phyloP scores from a whole-genome alignment of 2,113 vertebrate species.

The Chrysochloris asiatica region DNA sequence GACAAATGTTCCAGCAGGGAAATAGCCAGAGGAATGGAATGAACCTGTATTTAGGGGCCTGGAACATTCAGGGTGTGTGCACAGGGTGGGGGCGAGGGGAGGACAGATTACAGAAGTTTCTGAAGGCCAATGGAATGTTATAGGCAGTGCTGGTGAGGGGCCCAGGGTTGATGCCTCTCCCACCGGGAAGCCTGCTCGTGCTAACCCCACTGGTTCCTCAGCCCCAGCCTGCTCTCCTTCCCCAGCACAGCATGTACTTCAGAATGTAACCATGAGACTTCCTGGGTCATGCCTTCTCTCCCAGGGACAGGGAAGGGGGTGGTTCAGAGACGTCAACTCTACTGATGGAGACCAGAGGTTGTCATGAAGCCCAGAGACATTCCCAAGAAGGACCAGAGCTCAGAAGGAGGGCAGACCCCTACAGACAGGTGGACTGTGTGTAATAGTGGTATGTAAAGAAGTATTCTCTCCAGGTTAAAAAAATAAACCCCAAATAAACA shows the following conservation, averaged over 20 bases:
- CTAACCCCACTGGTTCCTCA: constrained; percentile 29
- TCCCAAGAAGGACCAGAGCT: not conserved
- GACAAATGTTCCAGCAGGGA: not conserved
- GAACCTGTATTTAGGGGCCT: not conserved
- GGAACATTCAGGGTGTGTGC: constrained; percentile 8
- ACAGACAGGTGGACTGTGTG: not conserved
- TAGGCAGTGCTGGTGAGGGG: not conserved
- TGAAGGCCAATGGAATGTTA: constrained; percentile 1
- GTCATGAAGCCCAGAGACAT: not conserved
- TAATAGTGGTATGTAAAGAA: not conserved
- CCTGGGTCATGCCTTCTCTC: constrained; percentile 30
- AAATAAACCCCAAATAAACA: not conserved
- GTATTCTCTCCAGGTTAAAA: not conserved
- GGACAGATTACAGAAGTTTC: not conserved
- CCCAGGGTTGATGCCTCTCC: not conserved
- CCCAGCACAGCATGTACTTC: not conserved
- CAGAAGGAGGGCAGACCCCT: too few relatives aligned
- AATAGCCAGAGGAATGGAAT: constrained; percentile 13
- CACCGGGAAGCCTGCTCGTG: not conserved
- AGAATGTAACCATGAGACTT: constrained; percentile 11
- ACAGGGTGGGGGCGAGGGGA: not conserved
- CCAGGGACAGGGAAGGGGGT: not conserved
- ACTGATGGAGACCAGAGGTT: not conserved
- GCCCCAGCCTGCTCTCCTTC: not conserved
- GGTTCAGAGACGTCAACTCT: not conserved